Conservation (phyloP, 2,797 vertebrate species). For the Xiphorhynchus erythropygius region DNA sequence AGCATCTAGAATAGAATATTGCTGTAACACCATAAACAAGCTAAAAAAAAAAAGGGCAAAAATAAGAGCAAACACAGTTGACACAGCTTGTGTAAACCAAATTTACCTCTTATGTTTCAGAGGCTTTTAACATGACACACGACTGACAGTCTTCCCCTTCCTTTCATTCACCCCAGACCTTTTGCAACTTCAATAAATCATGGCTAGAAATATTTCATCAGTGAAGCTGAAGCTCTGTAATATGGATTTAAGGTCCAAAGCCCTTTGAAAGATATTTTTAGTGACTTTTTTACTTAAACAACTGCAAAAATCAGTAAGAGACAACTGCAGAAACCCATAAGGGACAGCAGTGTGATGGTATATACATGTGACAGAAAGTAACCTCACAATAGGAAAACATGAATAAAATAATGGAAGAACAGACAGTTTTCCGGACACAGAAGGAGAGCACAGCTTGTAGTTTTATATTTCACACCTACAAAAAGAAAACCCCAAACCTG, state of each 20-base stretch:
- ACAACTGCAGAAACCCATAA: not conserved
- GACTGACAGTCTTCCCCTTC: not conserved
- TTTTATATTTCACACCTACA: not conserved
- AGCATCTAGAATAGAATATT: not conserved
- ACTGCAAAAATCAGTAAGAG: no score
- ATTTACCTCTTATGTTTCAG: not conserved
- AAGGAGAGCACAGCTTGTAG: not conserved
- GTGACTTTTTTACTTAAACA: not conserved
- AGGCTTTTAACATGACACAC: rapidly evolving
- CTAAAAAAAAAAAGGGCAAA: not conserved
- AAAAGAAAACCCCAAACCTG: not conserved
- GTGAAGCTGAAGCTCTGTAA: not conserved
- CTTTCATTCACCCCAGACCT: not conserved
- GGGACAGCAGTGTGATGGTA: rapidly evolving
- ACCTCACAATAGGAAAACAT: not conserved
- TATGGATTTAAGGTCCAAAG: not conserved
- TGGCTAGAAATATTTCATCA: not conserved
- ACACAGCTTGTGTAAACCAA: not conserved
- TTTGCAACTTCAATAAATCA: not conserved
- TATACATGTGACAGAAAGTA: not conserved
- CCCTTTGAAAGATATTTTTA: not conserved
- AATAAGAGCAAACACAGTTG: not conserved
- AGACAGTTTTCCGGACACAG: not conserved
- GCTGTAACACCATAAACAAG: not conserved
- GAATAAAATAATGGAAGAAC: not conserved